Evolutionary conservation across 2,113 vertebrate species (phyloP).

Genomic region (Tamias sibiricus): DNA sequence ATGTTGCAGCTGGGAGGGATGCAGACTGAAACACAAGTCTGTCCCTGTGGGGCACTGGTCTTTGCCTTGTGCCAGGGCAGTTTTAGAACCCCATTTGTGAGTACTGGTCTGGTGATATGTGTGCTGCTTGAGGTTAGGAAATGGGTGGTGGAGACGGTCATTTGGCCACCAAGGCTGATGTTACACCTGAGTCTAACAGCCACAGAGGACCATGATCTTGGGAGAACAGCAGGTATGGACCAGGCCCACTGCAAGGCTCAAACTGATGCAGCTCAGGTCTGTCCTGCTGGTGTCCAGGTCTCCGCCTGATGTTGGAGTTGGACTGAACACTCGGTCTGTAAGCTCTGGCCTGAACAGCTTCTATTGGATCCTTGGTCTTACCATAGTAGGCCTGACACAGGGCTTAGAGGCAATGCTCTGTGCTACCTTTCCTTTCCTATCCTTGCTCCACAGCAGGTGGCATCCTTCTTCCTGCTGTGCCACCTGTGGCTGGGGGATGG

Average conservation of each 20-base stretch:
- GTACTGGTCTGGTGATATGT: neutral
- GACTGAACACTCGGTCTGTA: neutral
- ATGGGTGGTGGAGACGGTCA: neutral
- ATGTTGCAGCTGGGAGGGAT: neutral
- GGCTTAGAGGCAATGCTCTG: neutral
- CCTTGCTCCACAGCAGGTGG: neutral
- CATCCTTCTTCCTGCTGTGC: neutral
- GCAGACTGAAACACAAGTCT: neutral
- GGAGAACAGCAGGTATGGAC: neutral
- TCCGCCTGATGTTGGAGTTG: neutral
- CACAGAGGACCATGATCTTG: too few species aligned
- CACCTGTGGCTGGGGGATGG: neutral
- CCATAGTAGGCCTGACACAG: neutral
- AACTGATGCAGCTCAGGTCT: neutral
- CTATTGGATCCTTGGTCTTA: neutral
- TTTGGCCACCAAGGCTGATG: neutral
- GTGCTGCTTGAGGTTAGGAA: neutral
- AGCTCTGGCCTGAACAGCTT: neutral
- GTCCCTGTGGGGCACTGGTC: neutral
- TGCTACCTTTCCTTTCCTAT: neutral
- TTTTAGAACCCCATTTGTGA: neutral
- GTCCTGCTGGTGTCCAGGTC: too few species aligned
- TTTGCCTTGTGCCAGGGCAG: neutral
- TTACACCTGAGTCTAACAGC: neutral
- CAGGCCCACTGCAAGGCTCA: too few species aligned